Base-by-base conservation (phyloP, 2,797 vertebrate species). In the Mionectes olivaceus region DNA sequence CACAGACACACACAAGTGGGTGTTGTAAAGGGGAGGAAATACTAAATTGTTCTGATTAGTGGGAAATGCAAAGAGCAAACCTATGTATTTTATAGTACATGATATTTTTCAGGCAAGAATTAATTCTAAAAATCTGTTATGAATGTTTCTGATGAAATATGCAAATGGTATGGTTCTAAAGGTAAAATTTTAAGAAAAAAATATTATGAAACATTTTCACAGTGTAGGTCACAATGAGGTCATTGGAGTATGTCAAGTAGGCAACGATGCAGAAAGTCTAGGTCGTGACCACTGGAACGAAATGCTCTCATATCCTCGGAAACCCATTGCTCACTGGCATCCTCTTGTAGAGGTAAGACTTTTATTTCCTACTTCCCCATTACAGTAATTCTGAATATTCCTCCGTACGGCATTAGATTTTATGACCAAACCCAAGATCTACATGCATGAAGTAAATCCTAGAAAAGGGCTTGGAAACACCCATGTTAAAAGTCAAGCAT, bases 171-270 rank as follows among this genome's bases (percentile, higher is more conserved):
- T 33, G 37, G 33, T 88, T 92, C 77, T 33, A 44, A 92, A 92
- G 65, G 76, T 83, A 92, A 92, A 94, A 93, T 95, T 93, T 97
- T 96, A 97, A 97, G 97, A 97, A 97, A 98, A 96, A 97, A 97
- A 92, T 97, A 95, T 98, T 96, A 95, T 97, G 97, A 85, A 85
- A 94, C 96, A 84, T 96, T 98, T 98, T 98, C 98, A 98, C 98
- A 99, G 99, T 95, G 99, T 99, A 98, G 99, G 99, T 99, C 99
- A 99, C 98, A 99, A 99, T 98, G 99, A 99, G 98, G 98, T 99
- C 97, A 99, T 99, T 68, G 99, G 99, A 69, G 98, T 99, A 95
- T 99, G 99, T 98, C 99, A 99, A 97, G 99, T 99, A 92, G 99
- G 99, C 98, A 99, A 99, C 91, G 98, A 99, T 79, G 99, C 98